A percentile compares a stretch with the other conserved stretches of the same genome.
Conservation (phyloP, 1,140 invertebrate species). For the Pinna nobilis region DNA sequence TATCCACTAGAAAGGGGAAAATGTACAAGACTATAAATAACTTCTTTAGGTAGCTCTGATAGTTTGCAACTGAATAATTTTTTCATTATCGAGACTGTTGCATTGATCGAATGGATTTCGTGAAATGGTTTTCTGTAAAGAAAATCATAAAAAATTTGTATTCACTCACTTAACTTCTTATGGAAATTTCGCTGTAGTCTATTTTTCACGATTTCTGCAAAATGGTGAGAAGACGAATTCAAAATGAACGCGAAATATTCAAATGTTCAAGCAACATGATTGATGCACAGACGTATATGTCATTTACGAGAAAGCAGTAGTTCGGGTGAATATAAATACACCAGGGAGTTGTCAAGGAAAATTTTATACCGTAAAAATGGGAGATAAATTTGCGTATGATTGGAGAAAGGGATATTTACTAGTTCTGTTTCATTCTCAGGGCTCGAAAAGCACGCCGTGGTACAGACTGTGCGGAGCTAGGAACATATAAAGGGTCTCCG, state of each 20-base stretch:
- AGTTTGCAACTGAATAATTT: constrained; percentile 11
- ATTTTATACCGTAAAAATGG: too few species aligned
- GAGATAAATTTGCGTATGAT: too few species aligned
- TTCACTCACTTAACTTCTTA: too few species aligned
- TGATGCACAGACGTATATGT: background rate
- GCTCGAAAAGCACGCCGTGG: background rate
- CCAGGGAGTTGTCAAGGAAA: too few species aligned
- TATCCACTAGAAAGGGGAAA: constrained; percentile 8
- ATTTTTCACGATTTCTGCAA: too few species aligned
- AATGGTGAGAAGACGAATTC: background rate
- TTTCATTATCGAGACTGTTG: background rate
- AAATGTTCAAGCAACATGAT: background rate
- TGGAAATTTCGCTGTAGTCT: too few species aligned
- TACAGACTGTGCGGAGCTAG: background rate
- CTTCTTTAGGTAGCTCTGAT: background rate
- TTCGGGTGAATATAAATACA: too few species aligned
- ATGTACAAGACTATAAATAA: constrained; percentile 12
- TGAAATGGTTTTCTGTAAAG: background rate
- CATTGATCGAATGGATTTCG: background rate
- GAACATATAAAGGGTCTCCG: background rate
- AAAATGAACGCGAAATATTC: background rate
- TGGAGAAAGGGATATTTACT: background rate
- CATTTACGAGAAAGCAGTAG: too few species aligned
- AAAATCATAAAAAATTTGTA: background rate
- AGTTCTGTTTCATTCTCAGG: background rate